Percentiles rank a stretch among this genome's conserved stretches.
Conservation (phyloP, 2,113 vertebrate species). For the Actenoides hombroni region DNA sequence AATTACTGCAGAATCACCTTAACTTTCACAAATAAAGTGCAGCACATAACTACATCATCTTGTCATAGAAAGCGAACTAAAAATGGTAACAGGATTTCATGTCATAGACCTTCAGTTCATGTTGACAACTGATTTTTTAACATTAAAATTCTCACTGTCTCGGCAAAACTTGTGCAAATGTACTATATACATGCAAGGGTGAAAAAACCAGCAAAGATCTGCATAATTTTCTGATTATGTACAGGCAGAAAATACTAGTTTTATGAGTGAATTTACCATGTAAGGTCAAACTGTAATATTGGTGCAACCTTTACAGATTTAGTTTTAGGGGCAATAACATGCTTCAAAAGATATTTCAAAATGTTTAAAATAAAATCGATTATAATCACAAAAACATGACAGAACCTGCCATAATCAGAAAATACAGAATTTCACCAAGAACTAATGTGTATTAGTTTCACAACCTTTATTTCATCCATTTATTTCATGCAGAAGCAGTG, state of each 20-base stretch:
- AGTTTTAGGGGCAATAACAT: background rate
- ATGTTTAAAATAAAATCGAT: background rate
- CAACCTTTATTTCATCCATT: background rate
- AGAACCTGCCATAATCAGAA: background rate
- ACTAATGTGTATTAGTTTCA: background rate
- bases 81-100: background rate
- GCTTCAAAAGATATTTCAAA: background rate
- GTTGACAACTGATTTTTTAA: background rate
- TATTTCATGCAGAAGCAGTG: background rate
- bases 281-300: background rate
- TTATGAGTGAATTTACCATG: background rate
- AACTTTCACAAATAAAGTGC: background rate
- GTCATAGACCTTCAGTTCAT: background rate
- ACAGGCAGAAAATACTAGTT: background rate
- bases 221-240: background rate
- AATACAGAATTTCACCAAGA: background rate
- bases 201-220: background rate
- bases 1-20: background rate
- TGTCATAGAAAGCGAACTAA: background rate
- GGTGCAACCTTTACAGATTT: background rate
- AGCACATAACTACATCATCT: background rate
- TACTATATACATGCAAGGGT: background rate
- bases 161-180: background rate
- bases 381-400: background rate
- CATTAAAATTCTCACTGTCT: background rate